Evolutionary conservation across 92 coral and sea anemone species (phyloP).

Genomic region (Metridium senile): DNA sequence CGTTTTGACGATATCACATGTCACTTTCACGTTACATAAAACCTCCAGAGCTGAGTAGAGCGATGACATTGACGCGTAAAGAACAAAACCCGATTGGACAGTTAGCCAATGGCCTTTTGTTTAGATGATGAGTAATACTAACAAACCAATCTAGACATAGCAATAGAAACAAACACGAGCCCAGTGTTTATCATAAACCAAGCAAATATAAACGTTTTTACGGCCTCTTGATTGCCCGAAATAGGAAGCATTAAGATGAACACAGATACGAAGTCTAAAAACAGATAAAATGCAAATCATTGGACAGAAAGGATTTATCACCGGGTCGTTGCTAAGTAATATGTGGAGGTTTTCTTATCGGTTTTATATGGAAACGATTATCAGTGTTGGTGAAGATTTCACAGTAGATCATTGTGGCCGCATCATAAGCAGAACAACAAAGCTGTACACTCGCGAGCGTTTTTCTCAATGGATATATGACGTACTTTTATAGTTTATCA

Average conservation of each 20-base stretch:
- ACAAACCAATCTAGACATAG: constrained; percentile 19
- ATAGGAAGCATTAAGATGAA: neutral
- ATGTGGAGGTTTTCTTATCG: neutral
- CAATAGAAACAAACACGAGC: neutral
- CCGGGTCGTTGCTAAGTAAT: neutral
- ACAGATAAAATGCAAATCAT: neutral
- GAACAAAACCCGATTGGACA: constrained; percentile 34
- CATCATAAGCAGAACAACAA: neutral
- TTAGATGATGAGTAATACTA: constrained; percentile 18
- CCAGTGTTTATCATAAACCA: neutral
- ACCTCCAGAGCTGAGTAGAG: constrained; percentile 24
- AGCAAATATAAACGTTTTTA: constrained; percentile 7
- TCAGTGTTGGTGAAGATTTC: neutral
- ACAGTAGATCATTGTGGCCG: neutral
- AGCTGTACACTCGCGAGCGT: neutral
- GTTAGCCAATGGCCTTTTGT: constrained; percentile 47
- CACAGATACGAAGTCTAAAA: neutral
- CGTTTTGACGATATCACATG: constrained; percentile 20
- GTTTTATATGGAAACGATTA: too few relatives aligned
- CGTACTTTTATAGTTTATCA: too few relatives aligned
- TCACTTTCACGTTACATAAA: constrained; percentile 25
- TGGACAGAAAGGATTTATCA: too few relatives aligned
- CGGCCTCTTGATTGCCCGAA: neutral
- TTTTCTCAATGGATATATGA: too few relatives aligned
- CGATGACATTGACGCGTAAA: constrained; percentile 14